Base-by-base conservation (phyloP, 2,797 vertebrate species). In the Spondyliosoma cantharus region DNA sequence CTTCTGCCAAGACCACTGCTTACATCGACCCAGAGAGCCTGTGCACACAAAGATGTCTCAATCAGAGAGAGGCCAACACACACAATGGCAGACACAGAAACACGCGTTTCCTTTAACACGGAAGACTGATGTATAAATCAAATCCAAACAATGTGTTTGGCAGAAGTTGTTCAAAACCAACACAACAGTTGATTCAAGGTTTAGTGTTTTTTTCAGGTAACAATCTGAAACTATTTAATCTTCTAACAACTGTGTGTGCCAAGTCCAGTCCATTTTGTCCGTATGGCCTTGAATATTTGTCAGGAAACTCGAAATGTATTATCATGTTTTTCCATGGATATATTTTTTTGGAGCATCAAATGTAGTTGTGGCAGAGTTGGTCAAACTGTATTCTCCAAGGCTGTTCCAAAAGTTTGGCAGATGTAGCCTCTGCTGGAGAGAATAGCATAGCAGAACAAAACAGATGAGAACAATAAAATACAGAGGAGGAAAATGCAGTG, bases 1-100 rank as follows among this genome's bases (percentile, higher is more conserved):
- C 60, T 76, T 86, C 84, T 90, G 90, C 88, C 90, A 92, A 89
- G 80, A 90, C 80, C 82, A 72, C 77, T 78, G 87, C 86, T 87
- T 81, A 84, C 84, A 90, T 87, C 63, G 57, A 87, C 86, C 85
- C 81, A 86, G 58, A 81, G 84, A 87, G 74, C 66, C 78, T 74
- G 67, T 43, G 71, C 76, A 79, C 75, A 90, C 81, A 87, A 60
- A 81, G 83, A 90, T 70, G 81, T 92, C 87, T 90, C 87, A 91
- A 90, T 92, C 83, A 86, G 68, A 86, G 45, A 75, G 58, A 81
- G 57, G n/a, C 54, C 37, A 50, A 70, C 53, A 73, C 74, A 83
- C 27, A 83, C 42, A 66, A 52, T 42, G 27, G 67, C 61, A 52
- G 46, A 71, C 63, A 22, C 22, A 58, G 13, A 12, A 46, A 64